Evolutionary conservation across 2,797 vertebrate genomes (phyloP), one percentile per base, ranked within the genome.

Genomic region (Helarctos malayanus): DNA sequence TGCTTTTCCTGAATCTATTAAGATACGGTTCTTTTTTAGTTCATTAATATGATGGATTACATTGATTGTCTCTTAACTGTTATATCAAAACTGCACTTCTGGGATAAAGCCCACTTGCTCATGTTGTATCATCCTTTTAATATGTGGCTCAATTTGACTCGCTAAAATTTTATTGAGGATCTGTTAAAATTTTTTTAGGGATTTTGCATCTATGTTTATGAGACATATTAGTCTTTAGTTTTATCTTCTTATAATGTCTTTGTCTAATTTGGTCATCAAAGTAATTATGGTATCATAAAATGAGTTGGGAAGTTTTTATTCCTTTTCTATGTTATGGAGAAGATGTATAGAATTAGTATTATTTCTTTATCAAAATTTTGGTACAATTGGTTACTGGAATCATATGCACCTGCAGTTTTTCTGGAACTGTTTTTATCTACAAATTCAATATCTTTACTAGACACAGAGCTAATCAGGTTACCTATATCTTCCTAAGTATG

Each of bases 311-410:
- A 78, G 35, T 29, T 59, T 91, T 71, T 59, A 35, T 13, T 88
- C 41, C 11, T 41, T 81, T 57, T 56, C 41, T 88, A 27, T 59
- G 21, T 61, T 92, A 56, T 90, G 61, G 54, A 78, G 69, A 57
- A 76, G 41, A 57, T 82, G 25, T 41, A 15, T 88, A 65, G 25
- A 93, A 73, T 57, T 91, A 18, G 5, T 52, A 73, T 89, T 89
- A 95, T 75, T 84, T 86, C 6, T 29, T 95, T 81, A 86, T 86
- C 41, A 92, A 81, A 76, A n/a, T n/a, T 83, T 96, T 89, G 80
- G 10, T 92, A 79, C 63, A 95, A 73, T 90, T 95, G 23, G 73
- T 49, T 19, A 87, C 56, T 87, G 11, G 78, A 89, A 92, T 82
- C 16, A 73, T 65, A 7, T 35, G 16, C 0, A 45, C 45, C 14